phyloP scores from a whole-genome alignment of 2,797 vertebrate genomes.

The Coendou prehensilis region DNA sequence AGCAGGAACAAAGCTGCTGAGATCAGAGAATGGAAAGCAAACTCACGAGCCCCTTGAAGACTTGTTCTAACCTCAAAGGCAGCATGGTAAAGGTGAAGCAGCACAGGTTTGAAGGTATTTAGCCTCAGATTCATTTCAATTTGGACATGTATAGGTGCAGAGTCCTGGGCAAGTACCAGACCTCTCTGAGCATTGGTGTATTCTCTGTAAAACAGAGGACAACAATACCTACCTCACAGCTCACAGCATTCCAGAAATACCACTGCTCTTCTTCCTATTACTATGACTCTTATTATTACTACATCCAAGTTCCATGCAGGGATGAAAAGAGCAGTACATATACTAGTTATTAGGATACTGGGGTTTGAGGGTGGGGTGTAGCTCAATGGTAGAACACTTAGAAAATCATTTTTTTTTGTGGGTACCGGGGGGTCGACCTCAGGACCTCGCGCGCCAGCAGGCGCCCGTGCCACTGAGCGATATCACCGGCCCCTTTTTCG shows the following conservation, averaged over 20 bases:
- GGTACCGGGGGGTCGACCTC: too few species aligned
- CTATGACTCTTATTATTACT: background rate
- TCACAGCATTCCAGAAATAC: background rate
- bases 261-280: background rate
- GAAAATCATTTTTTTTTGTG: background rate
- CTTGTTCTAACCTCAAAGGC: background rate
- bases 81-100: background rate
- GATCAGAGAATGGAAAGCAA: slow-evolving; percentile 44
- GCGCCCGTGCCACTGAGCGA: too few species aligned
- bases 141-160: background rate
- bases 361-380: background rate
- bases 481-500: too few species aligned
- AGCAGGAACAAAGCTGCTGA: background rate
- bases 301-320: background rate
- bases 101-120: background rate
- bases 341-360: background rate
- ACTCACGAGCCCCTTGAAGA: background rate
- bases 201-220: background rate
- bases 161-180: background rate
- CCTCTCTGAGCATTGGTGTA: background rate
- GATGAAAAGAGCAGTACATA: background rate
- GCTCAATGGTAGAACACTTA: background rate
- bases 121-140: background rate
- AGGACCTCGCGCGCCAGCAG: too few species aligned
- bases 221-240: background rate